Base-by-base conservation (phyloP, 2,888 invertebrate genomes). In the Elysia crispata region DNA sequence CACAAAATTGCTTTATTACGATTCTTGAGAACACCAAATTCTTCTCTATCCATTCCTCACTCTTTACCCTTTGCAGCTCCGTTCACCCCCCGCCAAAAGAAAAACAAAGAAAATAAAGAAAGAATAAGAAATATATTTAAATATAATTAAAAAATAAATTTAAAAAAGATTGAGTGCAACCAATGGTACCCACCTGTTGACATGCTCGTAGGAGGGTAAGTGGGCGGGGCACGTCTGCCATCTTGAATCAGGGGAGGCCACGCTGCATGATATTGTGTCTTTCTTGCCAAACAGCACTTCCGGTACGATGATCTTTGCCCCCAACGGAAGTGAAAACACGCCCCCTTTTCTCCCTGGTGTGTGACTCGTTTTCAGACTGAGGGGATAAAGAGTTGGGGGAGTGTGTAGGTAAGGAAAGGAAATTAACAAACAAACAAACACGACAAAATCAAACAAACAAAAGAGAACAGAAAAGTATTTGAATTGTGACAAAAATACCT, bases 261-360 rank as follows among this genome's bases (percentile, higher is more conserved):
- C 87, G 74, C 84, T 84, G 76, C 89, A 90, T 20, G 88, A 88
- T 73, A 91, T 84, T 50, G 83, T 83, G 81, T 91, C 91, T 62
- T 88, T 89, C 84, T 89, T 90, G 66, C 84, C 84, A 75, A 89
- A 86, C 5, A 86, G 62, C 0, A 88, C 87, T 28, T 87, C 86
- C 18, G 88, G 89, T 18, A 91, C 83, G 18, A 85, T 85, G 30
- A 91, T 82, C 74, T 88, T 86, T 20, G 89, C 91, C 18, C 90
- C 90, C 30, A 89, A 86, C 1, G 91, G 90, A 11, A 91, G 85
- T 31, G 85, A 86, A 77, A 87, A 90, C 76, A 86, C 86, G n/a
- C 91, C 91, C 28, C 90, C 91, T 77, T 87, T 88, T 69, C 88
- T 89, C 1, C 90, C 90, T 0, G 90, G 90, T 15, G 85, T 75